Evolutionary conservation across 2,113 vertebrate species (phyloP).

Genomic region (Lutjanus erythropterus): DNA sequence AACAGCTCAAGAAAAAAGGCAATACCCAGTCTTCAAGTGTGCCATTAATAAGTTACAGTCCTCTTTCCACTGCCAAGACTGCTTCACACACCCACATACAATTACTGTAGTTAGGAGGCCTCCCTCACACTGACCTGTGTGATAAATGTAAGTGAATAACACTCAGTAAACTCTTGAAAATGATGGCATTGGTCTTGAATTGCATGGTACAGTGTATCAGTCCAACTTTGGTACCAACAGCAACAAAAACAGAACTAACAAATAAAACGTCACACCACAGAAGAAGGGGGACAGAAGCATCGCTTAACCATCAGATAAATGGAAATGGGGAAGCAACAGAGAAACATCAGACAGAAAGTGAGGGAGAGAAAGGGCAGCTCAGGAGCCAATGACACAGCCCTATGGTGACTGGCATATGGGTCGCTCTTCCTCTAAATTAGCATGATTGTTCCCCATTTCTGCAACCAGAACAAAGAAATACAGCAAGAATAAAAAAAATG

Average conservation of each 20-base stretch:
- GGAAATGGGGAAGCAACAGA: neutral
- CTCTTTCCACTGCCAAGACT: constrained; percentile 9
- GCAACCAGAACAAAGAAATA: neutral
- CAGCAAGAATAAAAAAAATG: neutral
- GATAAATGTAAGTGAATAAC: neutral
- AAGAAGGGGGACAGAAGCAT: neutral
- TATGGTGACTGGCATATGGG: neutral
- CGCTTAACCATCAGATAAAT: neutral
- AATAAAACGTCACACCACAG: neutral
- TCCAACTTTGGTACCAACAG: neutral
- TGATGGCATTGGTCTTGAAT: neutral
- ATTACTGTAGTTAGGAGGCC: neutral
- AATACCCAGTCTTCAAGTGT: neutral
- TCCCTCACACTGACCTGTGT: neutral
- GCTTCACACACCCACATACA: constrained; percentile 10
- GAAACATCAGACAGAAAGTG: neutral
- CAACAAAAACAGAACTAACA: constrained; percentile 3
- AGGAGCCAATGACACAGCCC: neutral
- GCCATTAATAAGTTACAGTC: constrained; percentile 9
- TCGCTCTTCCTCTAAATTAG: constrained; percentile 14
- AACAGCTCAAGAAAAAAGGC: neutral
- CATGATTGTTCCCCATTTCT: constrained; percentile 13
- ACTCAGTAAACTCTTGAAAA: neutral
- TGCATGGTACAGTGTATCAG: neutral
- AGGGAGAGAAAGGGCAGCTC: neutral